Conservation (phyloP, 2,888 invertebrate genomes). For the Drosophila mimica region DNA sequence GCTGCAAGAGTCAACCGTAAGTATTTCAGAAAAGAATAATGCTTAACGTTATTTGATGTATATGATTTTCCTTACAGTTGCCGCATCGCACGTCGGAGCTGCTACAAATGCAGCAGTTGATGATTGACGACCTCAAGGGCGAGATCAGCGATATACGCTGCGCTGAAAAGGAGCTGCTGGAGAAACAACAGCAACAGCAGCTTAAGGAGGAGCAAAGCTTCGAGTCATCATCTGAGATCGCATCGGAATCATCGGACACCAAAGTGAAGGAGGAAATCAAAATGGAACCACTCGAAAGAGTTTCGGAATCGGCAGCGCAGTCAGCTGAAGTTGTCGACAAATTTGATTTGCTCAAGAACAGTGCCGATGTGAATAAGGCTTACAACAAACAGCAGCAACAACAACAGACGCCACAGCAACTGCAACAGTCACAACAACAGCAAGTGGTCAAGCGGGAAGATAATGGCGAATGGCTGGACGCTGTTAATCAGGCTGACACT, state of each 20-base stretch:
- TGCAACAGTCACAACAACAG: slow-evolving; percentile 21
- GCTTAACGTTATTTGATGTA: background rate
- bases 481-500: slow-evolving; percentile 33
- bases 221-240: slow-evolving; percentile 13
- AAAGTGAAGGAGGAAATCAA: slow-evolving; percentile 82
- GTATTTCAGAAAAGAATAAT: slow-evolving; percentile 38
- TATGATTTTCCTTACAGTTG: slow-evolving; percentile 86
- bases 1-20: slow-evolving; percentile 92
- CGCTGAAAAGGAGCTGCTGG: slow-evolving; percentile 73
- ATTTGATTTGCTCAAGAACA: slow-evolving; percentile 81
- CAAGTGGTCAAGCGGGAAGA: slow-evolving; percentile 57
- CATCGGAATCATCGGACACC: slow-evolving; percentile 25
- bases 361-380: slow-evolving; percentile 66
- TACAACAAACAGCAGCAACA: slow-evolving; percentile 60
- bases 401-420: slow-evolving; percentile 27
- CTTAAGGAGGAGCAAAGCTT: slow-evolving; percentile 42
- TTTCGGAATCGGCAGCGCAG: slow-evolving; percentile 12
- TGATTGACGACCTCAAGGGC: slow-evolving; percentile 90
- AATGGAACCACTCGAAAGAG: slow-evolving; percentile 69
- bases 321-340: slow-evolving; percentile 68
- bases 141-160: slow-evolving; percentile 88
- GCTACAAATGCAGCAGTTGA: slow-evolving; percentile 91
- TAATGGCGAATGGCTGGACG: slow-evolving; percentile 48
- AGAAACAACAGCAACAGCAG: slow-evolving; percentile 41
- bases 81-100: slow-evolving; percentile 90